These are phyloP conservation scores for Montipora cactus DNA, from an alignment of 64 coral and sea anemone species.

Conservation along the genomic window DNA sequence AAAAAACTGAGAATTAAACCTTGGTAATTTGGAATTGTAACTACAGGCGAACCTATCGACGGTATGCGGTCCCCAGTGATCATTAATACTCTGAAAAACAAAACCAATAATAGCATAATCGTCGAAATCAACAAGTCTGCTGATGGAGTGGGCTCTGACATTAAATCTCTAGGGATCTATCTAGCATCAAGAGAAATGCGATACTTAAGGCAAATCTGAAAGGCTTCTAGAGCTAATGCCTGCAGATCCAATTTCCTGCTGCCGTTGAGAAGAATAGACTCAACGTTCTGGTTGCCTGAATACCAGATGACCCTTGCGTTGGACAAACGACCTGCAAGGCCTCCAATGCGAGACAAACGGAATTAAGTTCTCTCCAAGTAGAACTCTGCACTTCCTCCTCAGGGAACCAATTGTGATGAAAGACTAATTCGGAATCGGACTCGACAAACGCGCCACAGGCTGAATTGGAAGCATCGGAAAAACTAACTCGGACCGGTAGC, in stretches of 20 bases:
- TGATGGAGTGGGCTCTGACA: constrained; percentile 26
- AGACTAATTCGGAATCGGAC: background rate
- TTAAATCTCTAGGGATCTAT: constrained; percentile 65
- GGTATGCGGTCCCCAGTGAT: constrained; percentile 48
- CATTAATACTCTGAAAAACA: constrained; percentile 10
- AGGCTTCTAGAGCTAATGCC: constrained; percentile 30
- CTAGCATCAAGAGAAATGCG: constrained; percentile 24
- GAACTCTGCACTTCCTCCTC: constrained; percentile 10
- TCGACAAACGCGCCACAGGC: constrained; percentile 20
- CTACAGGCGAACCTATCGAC: constrained; percentile 63
- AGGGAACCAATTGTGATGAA: constrained; percentile 31
- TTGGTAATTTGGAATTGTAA: constrained; percentile 56
- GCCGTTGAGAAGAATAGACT: constrained; percentile 43
- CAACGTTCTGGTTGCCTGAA: constrained; percentile 5
- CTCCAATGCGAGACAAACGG: background rate
- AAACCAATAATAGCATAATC: constrained; percentile 39
- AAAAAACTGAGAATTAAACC: constrained; percentile 66
- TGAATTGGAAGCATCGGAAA: constrained; percentile 50
- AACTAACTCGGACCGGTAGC: constrained; percentile 36
- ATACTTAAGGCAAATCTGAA: constrained; percentile 7
- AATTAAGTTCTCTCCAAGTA: constrained; percentile 44
- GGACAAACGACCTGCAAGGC: background rate
- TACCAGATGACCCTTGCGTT: constrained; percentile 56
- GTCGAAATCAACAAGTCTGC: constrained; percentile 26
- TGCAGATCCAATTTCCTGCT: constrained; percentile 53